Conservation (phyloP, 1,140 invertebrate species). For the Proctacanthus coquilletti region DNA sequence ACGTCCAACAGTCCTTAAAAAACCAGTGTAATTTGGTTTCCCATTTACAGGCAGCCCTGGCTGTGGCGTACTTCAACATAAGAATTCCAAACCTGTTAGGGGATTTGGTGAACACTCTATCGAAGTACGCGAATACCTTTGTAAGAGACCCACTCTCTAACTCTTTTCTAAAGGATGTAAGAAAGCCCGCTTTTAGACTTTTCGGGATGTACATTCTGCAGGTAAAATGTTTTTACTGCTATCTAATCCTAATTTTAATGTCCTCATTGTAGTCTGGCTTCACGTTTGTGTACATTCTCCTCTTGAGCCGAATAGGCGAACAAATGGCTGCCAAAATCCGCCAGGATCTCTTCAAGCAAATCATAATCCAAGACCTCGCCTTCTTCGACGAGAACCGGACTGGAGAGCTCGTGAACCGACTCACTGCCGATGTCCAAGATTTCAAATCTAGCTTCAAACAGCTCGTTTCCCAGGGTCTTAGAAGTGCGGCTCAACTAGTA, state of each 20-base stretch:
- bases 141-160: constrained; percentile 20
- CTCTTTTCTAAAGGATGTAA: constrained; percentile 44
- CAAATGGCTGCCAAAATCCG: constrained; percentile 65
- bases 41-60: constrained; percentile 52
- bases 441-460: constrained; percentile 94
- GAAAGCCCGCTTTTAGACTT: constrained; percentile 47
- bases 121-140: constrained; percentile 33
- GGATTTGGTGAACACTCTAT: constrained; percentile 58
- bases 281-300: constrained; percentile 79
- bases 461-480: constrained; percentile 74
- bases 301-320: constrained; percentile 75
- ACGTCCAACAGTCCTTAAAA: not conserved
- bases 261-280: constrained; percentile 51
- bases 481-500: constrained; percentile 63
- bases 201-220: constrained; percentile 51
- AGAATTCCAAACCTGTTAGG: constrained; percentile 63
- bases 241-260: constrained; percentile 6
- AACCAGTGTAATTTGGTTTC: constrained; percentile 7
- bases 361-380: constrained; percentile 73
- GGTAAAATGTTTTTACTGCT: constrained; percentile 35
- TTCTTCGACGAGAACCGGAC: constrained; percentile 86
- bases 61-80: constrained; percentile 67
- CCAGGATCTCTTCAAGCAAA: constrained; percentile 64
- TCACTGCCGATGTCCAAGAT: constrained; percentile 89
- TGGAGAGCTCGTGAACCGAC: constrained; percentile 76